phyloP scores from a whole-genome alignment of 2,797 vertebrate genomes.

The Moxostoma hubbsi region DNA sequence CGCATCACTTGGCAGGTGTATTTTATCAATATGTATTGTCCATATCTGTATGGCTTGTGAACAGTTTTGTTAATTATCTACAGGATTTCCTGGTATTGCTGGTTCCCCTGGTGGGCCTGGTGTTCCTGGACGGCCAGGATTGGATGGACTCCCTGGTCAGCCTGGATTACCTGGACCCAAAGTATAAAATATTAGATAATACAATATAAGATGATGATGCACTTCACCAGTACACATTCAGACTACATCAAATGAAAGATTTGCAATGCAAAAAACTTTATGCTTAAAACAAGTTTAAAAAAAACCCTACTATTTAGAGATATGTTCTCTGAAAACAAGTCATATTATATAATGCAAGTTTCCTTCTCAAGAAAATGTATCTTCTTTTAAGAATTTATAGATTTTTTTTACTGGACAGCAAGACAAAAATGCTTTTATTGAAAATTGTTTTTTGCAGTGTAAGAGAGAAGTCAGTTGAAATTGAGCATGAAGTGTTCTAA shows the following conservation, averaged over 20 bases:
- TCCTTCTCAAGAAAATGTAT: too few relatives aligned
- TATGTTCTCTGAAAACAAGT: too few relatives aligned
- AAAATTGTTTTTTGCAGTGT: too few relatives aligned
- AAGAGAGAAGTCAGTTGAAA: not conserved
- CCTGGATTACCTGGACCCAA: conserved; percentile 86
- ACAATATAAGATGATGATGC: not conserved
- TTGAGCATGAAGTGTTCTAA: not conserved
- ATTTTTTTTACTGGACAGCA: too few relatives aligned
- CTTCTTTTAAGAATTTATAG: too few relatives aligned
- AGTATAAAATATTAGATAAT: conserved; percentile 69
- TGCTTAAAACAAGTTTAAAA: too few relatives aligned
- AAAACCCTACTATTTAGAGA: too few relatives aligned
- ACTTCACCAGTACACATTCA: not conserved
- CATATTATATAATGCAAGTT: too few relatives aligned
- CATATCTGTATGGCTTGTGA: conserved; percentile 21
- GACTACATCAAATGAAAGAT: not conserved
- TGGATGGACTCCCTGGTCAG: conserved; percentile 86
- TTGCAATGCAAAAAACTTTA: not conserved
- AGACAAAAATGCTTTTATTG: too few relatives aligned
- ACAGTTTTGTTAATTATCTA: not conserved
- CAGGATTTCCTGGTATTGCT: conserved; percentile 87
- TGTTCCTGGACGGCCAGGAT: conserved; percentile 83
- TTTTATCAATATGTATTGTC: not conserved
- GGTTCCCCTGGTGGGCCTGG: conserved; percentile 85
- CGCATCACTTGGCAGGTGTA: too few relatives aligned